A percentile compares a stretch with the other conserved stretches of the same genome.
Evolutionary conservation across 1,140 invertebrate species (phyloP).

Genomic region (Drosophila burlai): DNA sequence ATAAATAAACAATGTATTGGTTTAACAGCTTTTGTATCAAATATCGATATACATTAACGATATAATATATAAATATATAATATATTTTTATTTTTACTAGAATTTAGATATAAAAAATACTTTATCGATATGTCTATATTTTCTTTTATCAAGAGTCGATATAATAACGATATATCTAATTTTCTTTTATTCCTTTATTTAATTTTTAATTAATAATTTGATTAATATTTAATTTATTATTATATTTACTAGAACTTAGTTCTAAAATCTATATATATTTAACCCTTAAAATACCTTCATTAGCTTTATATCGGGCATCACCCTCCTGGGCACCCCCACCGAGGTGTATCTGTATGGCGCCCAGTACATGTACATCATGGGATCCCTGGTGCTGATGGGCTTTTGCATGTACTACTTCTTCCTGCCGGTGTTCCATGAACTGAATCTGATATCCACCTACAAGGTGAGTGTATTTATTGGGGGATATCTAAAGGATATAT

Average conservation of each 20-base stretch:
- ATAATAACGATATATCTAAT: no score
- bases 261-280: no score
- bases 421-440: constrained; percentile 92
- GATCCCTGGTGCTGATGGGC: constrained; percentile 88
- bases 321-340: constrained; percentile 90
- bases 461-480: constrained; percentile 88
- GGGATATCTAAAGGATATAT: neutral
- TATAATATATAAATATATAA: no score
- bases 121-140: no score
- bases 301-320: constrained; percentile 88
- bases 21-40: neutral
- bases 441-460: constrained; percentile 93
- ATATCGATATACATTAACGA: no score
- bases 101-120: no score
- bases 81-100: no score
- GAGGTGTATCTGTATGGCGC: constrained; percentile 94
- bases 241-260: neutral
- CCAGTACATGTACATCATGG: constrained; percentile 89
- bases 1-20: neutral
- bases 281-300: no score
- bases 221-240: neutral
- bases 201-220: no score
- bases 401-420: constrained; percentile 89
- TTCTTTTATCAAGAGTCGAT: no score
- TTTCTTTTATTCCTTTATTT: no score